phyloP scores from a whole-genome alignment of 2,113 vertebrate species.

The Vombatus ursinus region DNA sequence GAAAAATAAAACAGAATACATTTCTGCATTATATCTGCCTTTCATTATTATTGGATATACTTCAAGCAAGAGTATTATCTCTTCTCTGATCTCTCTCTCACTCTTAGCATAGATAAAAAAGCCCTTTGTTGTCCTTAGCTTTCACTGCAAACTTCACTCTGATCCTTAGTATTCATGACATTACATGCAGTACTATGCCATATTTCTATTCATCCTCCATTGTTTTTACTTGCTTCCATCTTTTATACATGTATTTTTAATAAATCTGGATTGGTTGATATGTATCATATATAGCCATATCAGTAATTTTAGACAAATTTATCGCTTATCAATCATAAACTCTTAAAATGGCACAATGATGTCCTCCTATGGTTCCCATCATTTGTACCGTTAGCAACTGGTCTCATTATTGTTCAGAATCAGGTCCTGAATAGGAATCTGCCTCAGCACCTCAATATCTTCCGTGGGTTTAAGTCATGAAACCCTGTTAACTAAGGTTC shows the following conservation, averaged over 20 bases:
- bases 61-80: background rate
- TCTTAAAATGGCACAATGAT: background rate
- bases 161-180: background rate
- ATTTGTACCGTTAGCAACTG: background rate
- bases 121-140: background rate
- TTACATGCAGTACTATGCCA: background rate
- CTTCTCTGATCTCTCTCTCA: background rate
- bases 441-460: background rate
- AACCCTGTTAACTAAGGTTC: background rate
- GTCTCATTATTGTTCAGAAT: background rate
- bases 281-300: background rate
- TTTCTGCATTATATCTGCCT: background rate
- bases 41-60: background rate
- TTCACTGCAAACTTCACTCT: background rate
- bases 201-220: background rate
- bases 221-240: background rate
- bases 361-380: background rate
- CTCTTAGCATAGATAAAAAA: background rate
- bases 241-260: background rate
- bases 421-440: background rate
- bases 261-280: background rate
- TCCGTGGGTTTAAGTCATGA: background rate
- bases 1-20: background rate
- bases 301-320: background rate
- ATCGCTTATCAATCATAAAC: background rate